Evolutionary conservation across 2,888 invertebrate genomes (phyloP).

Genomic region (Drosophila recens): DNA sequence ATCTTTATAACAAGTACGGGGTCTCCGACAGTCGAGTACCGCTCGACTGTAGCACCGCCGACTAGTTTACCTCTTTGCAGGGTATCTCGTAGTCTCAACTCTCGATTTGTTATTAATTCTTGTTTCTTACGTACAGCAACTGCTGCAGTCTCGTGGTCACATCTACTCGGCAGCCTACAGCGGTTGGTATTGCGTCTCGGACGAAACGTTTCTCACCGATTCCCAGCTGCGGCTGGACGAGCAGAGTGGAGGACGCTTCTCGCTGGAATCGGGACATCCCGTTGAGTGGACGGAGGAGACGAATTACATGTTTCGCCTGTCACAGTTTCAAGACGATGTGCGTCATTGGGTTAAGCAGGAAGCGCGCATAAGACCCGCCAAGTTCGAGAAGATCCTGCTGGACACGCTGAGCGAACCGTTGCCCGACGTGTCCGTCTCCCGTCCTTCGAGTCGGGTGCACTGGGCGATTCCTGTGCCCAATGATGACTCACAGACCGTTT

Average conservation of each 20-base stretch:
- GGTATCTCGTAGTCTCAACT: neutral
- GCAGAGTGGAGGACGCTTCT: slow-evolving; percentile 88
- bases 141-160: slow-evolving; percentile 88
- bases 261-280: slow-evolving; percentile 93
- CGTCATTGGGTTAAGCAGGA: slow-evolving; percentile 91
- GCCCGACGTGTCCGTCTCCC: slow-evolving; percentile 95
- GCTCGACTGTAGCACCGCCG: too few species aligned
- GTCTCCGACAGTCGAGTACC: too few species aligned
- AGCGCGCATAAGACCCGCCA: slow-evolving; percentile 88
- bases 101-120: neutral
- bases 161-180: slow-evolving; percentile 95
- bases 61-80: neutral
- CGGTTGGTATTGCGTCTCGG: slow-evolving; percentile 98
- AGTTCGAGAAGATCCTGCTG: slow-evolving; percentile 90
- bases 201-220: slow-evolving; percentile 96
- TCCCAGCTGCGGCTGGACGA: slow-evolving; percentile 89
- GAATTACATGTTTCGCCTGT: slow-evolving; percentile 97
- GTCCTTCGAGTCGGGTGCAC: slow-evolving; percentile 92
- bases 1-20: too few species aligned
- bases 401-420: slow-evolving; percentile 89
- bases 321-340: slow-evolving; percentile 90
- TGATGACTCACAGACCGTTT: slow-evolving; percentile 93
- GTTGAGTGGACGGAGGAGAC: slow-evolving; percentile 97
- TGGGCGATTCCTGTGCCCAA: slow-evolving; percentile 97
- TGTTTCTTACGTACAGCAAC: slow-evolving; percentile 86